Base-by-base conservation (phyloP, 2,797 vertebrate species). In the Pterois miles region DNA sequence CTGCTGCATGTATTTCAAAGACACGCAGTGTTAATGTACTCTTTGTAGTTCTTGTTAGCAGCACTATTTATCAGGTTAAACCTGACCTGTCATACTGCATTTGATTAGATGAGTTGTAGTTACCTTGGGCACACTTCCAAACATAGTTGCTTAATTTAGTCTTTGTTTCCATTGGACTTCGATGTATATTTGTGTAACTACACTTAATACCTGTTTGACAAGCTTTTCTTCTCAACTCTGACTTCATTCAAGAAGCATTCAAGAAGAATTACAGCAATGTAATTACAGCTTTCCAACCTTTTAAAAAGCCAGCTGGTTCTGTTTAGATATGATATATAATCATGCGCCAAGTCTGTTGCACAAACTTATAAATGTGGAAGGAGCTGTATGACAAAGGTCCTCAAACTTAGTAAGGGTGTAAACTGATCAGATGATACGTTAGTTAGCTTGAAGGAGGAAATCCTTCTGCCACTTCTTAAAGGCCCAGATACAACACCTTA, bases 291-390 rank as follows among this genome's bases (percentile, higher is more conserved):
- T 4, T 36, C 29, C 9, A 4, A 2, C 13, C 8, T 63, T n/a
- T n/a, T n/a, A n/a, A n/a, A 12, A 62, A 72, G 72, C 74, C n/a
- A 16, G 27, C 71, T 76, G 8, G 48, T 9, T 65, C 52, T 75
- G 34, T 69, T 67, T 59, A 16, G 20, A 57, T 12, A 8, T 4
- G 0, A 22, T 43, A 20, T 52, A 6, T 11, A 4, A 12, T 20
- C 38, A 5, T 31, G 25, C 38, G 14, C 22, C 43, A 34, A 7
- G 18, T 57, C 6, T 6, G 0, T 34, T 11, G 9, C 14, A 8
- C 16, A 12, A 14, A n/a, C 14, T 27, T 18, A 22, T 27, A 11
- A 16, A 10, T 27, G 20, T 50, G 40, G 0, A 50, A 43, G 14
- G 11, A 18, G 5, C 5, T 56, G 5, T 58, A 11, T 13, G 25